Base-by-base conservation (phyloP, 2,888 invertebrate species). In the Neria commutata region DNA sequence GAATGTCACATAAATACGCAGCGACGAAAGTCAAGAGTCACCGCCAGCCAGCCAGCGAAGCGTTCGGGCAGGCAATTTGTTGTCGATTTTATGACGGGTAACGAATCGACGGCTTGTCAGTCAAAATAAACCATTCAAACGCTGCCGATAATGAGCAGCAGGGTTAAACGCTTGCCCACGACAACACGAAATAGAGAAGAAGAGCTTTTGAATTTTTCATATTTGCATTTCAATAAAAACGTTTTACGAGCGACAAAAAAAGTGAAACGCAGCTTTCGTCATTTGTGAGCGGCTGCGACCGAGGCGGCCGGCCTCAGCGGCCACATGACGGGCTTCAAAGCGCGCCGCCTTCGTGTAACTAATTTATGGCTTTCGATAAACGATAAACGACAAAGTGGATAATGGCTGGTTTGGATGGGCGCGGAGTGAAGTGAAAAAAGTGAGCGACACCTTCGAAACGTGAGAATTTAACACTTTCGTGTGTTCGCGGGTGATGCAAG, bases 401-500 rank as follows among this genome's bases (percentile, higher is more conserved):
- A 17, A 46, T 46, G 14, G 4, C 6, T 11, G 14, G 25, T 37
- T 11, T 37, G n/a, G n/a, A 37, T n/a, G 4, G 37, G 8, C 37
- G n/a, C n/a, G n/a, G n/a, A 37, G 5, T 29, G 21, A 45, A 45
- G 11, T n/a, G 21, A 45, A 45, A 45, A 6, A 25, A 2, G 16
- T n/a, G 11, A 17, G 17, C 50, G 23, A 50, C 19, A 16, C 3
- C 37, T 21, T 24, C 51, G 17, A 16, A 53, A 53, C 45, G 45
- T 53, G 53, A 29, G 53, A 45, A 53, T 53, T 42, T 52, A 26
- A 52, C 52, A 52, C 52, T 37, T 24, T 51, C 11, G 5, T 29
- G 5, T 29, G 6, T 8, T 29, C 11, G 11, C 5, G 11, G 6
- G 29, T 8, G 29, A 8, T 29, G 29, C 5, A 29, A 29, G 29